A percentile compares a stretch with the other conserved stretches of the same genome.
These are phyloP conservation scores for Callyntrura guangdongensis DNA, from an alignment of 2,888 invertebrate species.

Conservation along the genomic window DNA sequence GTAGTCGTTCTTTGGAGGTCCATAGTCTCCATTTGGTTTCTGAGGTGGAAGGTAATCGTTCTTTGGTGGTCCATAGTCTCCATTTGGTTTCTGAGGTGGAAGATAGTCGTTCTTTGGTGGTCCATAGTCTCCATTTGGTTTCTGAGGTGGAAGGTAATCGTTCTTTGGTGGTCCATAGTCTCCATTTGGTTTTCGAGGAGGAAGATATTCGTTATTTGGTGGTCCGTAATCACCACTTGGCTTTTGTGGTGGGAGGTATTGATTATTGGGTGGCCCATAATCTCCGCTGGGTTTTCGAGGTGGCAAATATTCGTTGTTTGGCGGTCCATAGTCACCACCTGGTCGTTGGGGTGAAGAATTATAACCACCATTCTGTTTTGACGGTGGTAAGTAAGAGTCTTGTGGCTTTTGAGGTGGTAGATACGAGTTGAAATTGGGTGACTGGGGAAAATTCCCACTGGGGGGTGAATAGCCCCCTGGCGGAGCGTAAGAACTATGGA, in stretches of 20 bases:
- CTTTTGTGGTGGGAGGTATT: constrained; percentile 52
- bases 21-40: constrained; percentile 53
- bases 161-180: constrained; percentile 56
- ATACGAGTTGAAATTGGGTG: not conserved
- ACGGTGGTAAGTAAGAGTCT: constrained; percentile 8
- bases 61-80: constrained; percentile 23
- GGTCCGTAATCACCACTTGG: constrained; percentile 43
- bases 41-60: constrained; percentile 66
- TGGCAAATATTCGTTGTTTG: constrained; percentile 25
- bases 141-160: constrained; percentile 62
- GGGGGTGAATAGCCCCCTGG: constrained; percentile 63
- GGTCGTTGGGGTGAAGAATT: constrained; percentile 38
- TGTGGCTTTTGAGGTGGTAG: constrained; percentile 42
- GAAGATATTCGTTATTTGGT: constrained; percentile 43
- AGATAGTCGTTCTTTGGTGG: constrained; percentile 59
- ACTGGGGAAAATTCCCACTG: constrained; percentile 25
- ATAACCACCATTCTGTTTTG: constrained; percentile 35
- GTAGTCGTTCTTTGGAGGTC: constrained; percentile 71
- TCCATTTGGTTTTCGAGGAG: constrained; percentile 65
- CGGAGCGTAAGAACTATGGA: constrained; percentile 16
- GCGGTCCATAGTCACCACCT: constrained; percentile 19
- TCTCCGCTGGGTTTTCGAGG: constrained; percentile 30
- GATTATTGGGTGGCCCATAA: constrained; percentile 34
- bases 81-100: constrained; percentile 54
- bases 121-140: constrained; percentile 53